These are phyloP conservation scores for Esox masquinongy DNA, from an alignment of 2,797 vertebrate species.

Conservation along the genomic window DNA sequence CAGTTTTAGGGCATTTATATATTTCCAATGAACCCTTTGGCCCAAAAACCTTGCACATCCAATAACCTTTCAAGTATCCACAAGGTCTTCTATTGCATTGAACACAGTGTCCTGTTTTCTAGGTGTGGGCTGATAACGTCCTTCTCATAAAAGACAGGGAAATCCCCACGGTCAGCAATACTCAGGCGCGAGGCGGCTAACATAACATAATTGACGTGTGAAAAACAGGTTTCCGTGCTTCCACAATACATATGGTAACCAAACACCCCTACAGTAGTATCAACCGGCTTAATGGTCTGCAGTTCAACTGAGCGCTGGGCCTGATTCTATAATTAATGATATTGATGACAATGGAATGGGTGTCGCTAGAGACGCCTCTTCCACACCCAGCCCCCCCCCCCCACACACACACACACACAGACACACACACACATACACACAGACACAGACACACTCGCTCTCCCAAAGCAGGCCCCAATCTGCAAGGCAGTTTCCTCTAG, in stretches of 20 bases:
- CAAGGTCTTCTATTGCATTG: not conserved
- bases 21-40: not conserved
- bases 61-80: not conserved
- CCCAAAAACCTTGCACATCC: not conserved
- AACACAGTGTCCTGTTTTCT: not conserved
- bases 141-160: not conserved
- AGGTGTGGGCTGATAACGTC: not conserved
- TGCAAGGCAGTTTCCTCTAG: not conserved
- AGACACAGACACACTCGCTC: not conserved
- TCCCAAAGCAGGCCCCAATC: not conserved
- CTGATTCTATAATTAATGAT: conserved; percentile 26
- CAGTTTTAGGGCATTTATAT: not conserved
- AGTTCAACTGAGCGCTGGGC: not conserved
- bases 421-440: not conserved
- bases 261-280: conserved; percentile 3
- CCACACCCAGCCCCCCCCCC: not conserved
- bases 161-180: not conserved
- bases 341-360: conserved; percentile 17
- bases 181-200: not conserved
- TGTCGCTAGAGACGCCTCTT: conserved; percentile 12
- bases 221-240: not conserved
- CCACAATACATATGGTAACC: conserved; percentile 9
- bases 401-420: not conserved
- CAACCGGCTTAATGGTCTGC: not conserved
- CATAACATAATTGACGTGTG: not conserved